Evolutionary conservation across 2,113 vertebrate genomes (phyloP).

Genomic region (Numenius arquata): DNA sequence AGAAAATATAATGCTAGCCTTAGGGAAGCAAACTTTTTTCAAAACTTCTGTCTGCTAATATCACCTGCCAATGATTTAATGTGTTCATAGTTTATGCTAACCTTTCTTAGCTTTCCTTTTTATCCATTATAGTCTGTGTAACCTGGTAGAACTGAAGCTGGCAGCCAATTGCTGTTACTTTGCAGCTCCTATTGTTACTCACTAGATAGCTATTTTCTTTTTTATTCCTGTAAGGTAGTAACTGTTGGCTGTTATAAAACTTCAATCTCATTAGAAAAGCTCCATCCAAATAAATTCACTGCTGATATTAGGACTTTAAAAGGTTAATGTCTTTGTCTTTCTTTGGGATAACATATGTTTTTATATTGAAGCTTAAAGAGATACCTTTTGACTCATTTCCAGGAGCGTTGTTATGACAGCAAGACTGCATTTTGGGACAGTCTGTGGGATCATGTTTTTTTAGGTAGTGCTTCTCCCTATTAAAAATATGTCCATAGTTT

Average conservation of each 20-base stretch:
- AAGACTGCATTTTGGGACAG: not conserved
- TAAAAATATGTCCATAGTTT: not conserved
- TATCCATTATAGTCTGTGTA: not conserved
- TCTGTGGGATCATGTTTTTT: not conserved
- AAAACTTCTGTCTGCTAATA: constrained; percentile 25
- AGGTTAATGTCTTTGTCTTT: not conserved
- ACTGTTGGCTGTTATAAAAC: not conserved
- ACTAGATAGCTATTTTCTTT: not conserved
- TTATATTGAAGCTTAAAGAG: not conserved
- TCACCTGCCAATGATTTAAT: constrained; percentile 54
- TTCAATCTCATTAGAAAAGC: not conserved
- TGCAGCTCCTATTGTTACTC: not conserved
- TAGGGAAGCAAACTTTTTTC: constrained; percentile 9
- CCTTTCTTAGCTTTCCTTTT: constrained; percentile 31
- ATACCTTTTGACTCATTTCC: not conserved
- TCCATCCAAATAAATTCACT: constrained; percentile 1
- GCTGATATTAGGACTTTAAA: not conserved
- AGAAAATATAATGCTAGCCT: constrained; percentile 26
- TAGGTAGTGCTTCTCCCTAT: not conserved
- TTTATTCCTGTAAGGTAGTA: not conserved
- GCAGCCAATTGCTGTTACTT: not conserved
- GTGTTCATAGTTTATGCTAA: constrained; percentile 46
- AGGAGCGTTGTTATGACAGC: not conserved
- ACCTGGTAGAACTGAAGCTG: constrained; percentile 1
- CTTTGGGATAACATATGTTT: not conserved